phyloP scores from a whole-genome alignment of 2,888 invertebrate genomes.

The Scaptomyza flava region DNA sequence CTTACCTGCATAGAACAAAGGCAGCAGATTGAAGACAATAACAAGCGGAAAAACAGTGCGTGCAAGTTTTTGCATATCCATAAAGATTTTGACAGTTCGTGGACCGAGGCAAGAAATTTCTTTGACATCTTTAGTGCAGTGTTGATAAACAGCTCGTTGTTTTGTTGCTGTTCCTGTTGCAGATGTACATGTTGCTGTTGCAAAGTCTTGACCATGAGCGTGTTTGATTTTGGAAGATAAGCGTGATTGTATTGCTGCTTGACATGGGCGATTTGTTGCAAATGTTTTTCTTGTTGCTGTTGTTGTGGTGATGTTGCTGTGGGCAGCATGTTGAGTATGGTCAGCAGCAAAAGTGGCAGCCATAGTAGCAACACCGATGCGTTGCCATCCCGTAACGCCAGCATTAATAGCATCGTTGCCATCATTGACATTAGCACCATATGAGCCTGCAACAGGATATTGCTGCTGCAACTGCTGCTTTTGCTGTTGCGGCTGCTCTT shows the following conservation, averaged over 20 bases:
- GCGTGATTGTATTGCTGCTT: conserved; percentile 73
- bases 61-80: conserved; percentile 82
- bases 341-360: conserved; percentile 62
- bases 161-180: conserved; percentile 31
- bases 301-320: conserved; percentile 14
- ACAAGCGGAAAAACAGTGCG: conserved; percentile 83
- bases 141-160: conserved; percentile 68
- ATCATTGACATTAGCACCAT: conserved; percentile 54
- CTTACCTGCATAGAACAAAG: conserved; percentile 84
- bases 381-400: conserved; percentile 48
- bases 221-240: conserved; percentile 79
- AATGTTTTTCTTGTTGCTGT: not conserved
- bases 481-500: conserved; percentile 11
- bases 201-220: conserved; percentile 48
- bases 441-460: conserved; percentile 64
- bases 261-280: conserved; percentile 29
- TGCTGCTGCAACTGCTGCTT: conserved; percentile 32
- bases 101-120: conserved; percentile 41
- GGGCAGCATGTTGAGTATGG: conserved; percentile 43
- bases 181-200: conserved; percentile 41
- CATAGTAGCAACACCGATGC: conserved; percentile 44
- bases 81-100: conserved; percentile 66
- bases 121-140: conserved; percentile 47
- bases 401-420: conserved; percentile 41
- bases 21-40: conserved; percentile 84